These are phyloP conservation scores for Neodiprion lecontei DNA, from an alignment of 1,140 invertebrate genomes.

Conservation along the genomic window DNA sequence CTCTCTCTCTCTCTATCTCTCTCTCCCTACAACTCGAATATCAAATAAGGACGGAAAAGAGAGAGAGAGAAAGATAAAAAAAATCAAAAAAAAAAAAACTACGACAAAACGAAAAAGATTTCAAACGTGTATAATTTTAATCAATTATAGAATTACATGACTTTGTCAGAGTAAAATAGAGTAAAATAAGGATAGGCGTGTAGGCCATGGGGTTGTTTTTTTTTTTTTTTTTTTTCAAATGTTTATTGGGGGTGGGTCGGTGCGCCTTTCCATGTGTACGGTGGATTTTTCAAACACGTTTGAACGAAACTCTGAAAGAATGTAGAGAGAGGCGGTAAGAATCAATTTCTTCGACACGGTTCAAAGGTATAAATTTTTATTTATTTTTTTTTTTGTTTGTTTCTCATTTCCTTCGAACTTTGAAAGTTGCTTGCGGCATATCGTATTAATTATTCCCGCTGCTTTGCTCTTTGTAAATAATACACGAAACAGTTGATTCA, in stretches of 20 bases:
- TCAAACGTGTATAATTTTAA: neutral
- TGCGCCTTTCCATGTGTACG: slow-evolving; percentile 39
- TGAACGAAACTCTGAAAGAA: neutral
- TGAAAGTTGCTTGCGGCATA: too few relatives aligned
- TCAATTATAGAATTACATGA: neutral
- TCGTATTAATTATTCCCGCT: too few relatives aligned
- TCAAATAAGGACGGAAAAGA: too few relatives aligned
- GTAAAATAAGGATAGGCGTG: slow-evolving; percentile 34
- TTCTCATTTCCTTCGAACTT: slow-evolving; percentile 36
- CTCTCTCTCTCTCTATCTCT: too few relatives aligned
- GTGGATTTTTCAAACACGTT: too few relatives aligned
- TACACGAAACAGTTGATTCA: too few relatives aligned
- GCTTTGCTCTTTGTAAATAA: too few relatives aligned
- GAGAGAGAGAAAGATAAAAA: too few relatives aligned
- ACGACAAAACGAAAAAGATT: neutral
- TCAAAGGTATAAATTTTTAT: slow-evolving; percentile 11
- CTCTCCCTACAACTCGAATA: too few relatives aligned
- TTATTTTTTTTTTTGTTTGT: slow-evolving; percentile 28
- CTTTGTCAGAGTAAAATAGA: neutral
- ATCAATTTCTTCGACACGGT: too few relatives aligned
- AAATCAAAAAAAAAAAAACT: neutral
- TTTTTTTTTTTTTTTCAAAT: neutral
- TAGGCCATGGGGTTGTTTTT: slow-evolving; percentile 51
- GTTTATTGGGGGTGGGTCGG: slow-evolving; percentile 43
- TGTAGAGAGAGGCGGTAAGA: neutral